Base-by-base conservation (phyloP, 2,888 invertebrate genomes). In the Cabera pusaria region DNA sequence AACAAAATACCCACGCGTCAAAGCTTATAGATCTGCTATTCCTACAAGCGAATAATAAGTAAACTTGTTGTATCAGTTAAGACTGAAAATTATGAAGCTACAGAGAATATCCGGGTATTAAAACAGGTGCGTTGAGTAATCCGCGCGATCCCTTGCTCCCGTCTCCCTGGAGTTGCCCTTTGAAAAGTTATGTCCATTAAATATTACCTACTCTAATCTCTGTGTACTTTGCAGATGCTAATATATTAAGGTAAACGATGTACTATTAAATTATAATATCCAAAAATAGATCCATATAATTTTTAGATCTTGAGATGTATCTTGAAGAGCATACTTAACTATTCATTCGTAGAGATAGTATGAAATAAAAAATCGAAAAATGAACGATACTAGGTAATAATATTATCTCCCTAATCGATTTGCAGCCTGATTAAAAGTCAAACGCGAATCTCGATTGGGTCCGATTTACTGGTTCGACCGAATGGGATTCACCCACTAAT, bases 71-170 rank as follows among this genome's bases (percentile, higher is more conserved):
- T 57, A 63, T 62, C 54, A 59, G 49, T 53, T 47, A 35, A 40
- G 59, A 64, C 56, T 64, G 64, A 2, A 65, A 71, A 72, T 70
- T 75, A 69, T 70, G 59, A 69, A 69, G 63, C 66, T 63, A 56
- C 49, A 44, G 64, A 62, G 64, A 66, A 42, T 49, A 49, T 53
- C 16, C 56, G 54, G 55, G 59, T 64, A 71, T 78, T 66, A 44
- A 72, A 73, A 64, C 64, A 70, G 68, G 68, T 69, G 68, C 64
- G 54, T 44, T 54, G 58, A 64, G 68, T 75, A 68, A 74, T 72
- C 64, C 60, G 38, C 44, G 44, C 47, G 58, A 62, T 58, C 42
- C 39, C 23, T 35, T 25, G 23, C 70, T 63, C 61, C 68, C 67
- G 62, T 68, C 59, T 64, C 56, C 38, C 52, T 49, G 36, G 49